phyloP scores from a whole-genome alignment of 2,888 invertebrate genomes.

The Leptinotarsa haldemani region DNA sequence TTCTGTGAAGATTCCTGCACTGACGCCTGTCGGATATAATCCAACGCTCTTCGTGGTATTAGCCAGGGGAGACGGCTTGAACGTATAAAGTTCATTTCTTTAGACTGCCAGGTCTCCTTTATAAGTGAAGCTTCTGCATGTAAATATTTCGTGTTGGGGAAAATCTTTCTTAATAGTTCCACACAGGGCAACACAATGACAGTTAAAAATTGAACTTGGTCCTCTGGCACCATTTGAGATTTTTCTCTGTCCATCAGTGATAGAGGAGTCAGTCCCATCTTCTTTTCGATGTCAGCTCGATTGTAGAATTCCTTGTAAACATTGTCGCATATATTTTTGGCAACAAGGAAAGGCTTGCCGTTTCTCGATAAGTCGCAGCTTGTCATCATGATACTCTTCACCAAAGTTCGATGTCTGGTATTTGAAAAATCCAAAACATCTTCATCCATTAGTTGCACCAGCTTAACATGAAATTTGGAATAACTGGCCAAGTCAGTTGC shows the following conservation, averaged over 20 bases:
- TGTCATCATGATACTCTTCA: slow-evolving; percentile 73
- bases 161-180: slow-evolving; percentile 67
- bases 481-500: slow-evolving; percentile 72
- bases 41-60: no score
- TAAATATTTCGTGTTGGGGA: slow-evolving; percentile 69
- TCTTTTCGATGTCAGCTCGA: slow-evolving; percentile 73
- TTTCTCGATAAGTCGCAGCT: slow-evolving; percentile 71
- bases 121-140: slow-evolving; percentile 68
- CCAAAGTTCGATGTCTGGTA: slow-evolving; percentile 66
- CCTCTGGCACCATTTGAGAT: slow-evolving; percentile 70
- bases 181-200: slow-evolving; percentile 72
- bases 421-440: slow-evolving; percentile 68
- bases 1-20: no score
- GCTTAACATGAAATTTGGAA: slow-evolving; percentile 69
- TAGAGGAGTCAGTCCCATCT: slow-evolving; percentile 71
- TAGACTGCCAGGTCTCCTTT: no score
- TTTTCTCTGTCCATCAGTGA: slow-evolving; percentile 75
- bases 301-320: slow-evolving; percentile 67
- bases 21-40: no score
- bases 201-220: slow-evolving; percentile 73
- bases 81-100: no score
- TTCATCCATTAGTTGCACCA: slow-evolving; percentile 68
- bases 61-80: no score
- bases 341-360: slow-evolving; percentile 71
- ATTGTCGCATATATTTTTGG: slow-evolving; percentile 68